Conservation (phyloP, 2,888 invertebrate species). For the Coenonympha arcania region DNA sequence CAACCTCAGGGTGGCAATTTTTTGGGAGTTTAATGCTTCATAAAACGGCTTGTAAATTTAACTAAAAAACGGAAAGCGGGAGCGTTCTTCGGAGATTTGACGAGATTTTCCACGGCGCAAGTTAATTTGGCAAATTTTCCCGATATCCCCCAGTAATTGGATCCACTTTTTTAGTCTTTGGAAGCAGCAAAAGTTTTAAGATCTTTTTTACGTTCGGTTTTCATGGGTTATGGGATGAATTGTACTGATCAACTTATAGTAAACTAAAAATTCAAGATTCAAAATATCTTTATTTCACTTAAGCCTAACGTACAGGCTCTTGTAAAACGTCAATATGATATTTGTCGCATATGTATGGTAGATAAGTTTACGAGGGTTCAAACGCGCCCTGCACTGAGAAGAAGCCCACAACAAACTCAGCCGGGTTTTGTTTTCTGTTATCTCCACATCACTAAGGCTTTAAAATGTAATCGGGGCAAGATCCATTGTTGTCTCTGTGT, state of each 20-base stretch:
- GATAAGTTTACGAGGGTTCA: too few relatives aligned
- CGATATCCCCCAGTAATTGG: conserved; percentile 25
- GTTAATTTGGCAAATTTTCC: conserved; percentile 24
- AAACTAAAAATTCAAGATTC: too few relatives aligned
- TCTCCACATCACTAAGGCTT: too few relatives aligned
- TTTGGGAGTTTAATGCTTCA: background rate
- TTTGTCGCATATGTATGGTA: too few relatives aligned
- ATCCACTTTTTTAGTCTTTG: conserved; percentile 13
- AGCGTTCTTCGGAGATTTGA: conserved; percentile 10
- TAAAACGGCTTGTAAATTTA: conserved; percentile 19
- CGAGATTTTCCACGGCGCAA: conserved; percentile 13
- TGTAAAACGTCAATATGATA: too few relatives aligned
- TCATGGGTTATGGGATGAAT: conserved; percentile 1
- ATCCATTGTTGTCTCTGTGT: too few relatives aligned
- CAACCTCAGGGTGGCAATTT: background rate
- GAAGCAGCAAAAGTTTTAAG: conserved; percentile 13
- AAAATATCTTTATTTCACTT: too few relatives aligned
- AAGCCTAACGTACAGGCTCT: too few relatives aligned
- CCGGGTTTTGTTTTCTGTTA: too few relatives aligned
- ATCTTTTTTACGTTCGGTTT: background rate
- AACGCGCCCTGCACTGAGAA: too few relatives aligned
- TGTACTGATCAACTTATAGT: background rate
- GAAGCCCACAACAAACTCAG: too few relatives aligned
- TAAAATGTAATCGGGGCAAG: too few relatives aligned
- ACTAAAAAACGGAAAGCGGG: conserved; percentile 11